phyloP scores from a whole-genome alignment of 2,888 invertebrate genomes.

The Cenopis cana region DNA sequence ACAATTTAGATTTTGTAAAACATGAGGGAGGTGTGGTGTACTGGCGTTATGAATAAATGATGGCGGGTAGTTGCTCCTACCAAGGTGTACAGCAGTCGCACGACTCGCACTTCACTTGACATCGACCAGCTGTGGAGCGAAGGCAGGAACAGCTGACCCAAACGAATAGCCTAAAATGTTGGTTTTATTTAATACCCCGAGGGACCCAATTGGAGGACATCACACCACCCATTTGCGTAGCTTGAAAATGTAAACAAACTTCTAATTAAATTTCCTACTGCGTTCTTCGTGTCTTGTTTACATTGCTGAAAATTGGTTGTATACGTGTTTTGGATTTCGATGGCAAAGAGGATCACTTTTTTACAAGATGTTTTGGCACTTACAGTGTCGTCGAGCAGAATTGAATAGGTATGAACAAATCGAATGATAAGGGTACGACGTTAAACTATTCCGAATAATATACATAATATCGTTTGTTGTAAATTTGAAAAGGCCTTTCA shows the following conservation, averaged over 20 bases:
- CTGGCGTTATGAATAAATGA: too few relatives aligned
- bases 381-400: constrained; percentile 1
- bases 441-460: constrained; percentile 3
- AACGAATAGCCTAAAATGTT: too few relatives aligned
- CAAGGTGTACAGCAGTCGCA: too few relatives aligned
- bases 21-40: too few relatives aligned
- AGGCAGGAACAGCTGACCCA: too few relatives aligned
- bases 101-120: too few relatives aligned
- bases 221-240: neutral
- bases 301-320: constrained; percentile 10
- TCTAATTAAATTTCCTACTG: constrained; percentile 14
- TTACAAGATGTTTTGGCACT: neutral
- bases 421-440: constrained; percentile 10
- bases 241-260: constrained; percentile 14
- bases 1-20: too few relatives aligned
- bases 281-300: constrained; percentile 11
- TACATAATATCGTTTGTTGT: neutral
- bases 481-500: neutral
- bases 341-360: neutral
- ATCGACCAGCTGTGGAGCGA: too few relatives aligned
- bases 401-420: constrained; percentile 3
- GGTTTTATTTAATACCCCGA: too few relatives aligned
- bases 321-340: constrained; percentile 2
- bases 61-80: too few relatives aligned
- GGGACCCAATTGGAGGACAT: too few relatives aligned